phyloP scores from a whole-genome alignment of 2,797 vertebrate genomes.

The Arnoldichthys spilopterus region DNA sequence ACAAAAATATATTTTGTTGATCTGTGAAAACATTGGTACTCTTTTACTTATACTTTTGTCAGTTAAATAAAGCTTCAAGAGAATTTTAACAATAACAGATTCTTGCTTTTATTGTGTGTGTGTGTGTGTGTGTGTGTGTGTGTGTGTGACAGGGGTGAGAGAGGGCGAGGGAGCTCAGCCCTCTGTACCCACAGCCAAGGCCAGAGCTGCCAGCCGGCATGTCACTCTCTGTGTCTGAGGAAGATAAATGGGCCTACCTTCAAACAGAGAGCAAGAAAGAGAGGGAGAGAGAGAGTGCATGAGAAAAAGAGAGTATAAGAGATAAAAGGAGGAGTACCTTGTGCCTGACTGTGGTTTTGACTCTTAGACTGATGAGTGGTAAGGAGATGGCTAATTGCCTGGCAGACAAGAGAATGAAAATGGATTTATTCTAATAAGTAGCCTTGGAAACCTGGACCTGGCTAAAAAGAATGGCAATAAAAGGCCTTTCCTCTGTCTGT shows the following conservation, averaged over 20 bases:
- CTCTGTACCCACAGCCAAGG: constrained; percentile 60
- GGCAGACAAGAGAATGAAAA: constrained; percentile 67
- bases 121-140: background rate
- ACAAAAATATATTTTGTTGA: too few species aligned
- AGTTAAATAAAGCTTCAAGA: too few species aligned
- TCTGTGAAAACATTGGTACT: too few species aligned
- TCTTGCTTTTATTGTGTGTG: background rate
- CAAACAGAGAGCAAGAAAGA: constrained; percentile 57
- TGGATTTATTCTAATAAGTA: constrained; percentile 60
- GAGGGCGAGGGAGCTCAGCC: constrained; percentile 38
- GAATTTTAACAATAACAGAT: too few species aligned
- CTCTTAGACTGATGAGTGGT: constrained; percentile 76
- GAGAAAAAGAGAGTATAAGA: constrained; percentile 59
- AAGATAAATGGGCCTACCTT: constrained; percentile 70
- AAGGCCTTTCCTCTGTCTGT: constrained; percentile 10
- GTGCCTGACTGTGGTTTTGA: constrained; percentile 70
- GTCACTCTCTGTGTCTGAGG: constrained; percentile 75
- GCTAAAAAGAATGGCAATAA: constrained; percentile 25
- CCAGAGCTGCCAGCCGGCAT: constrained; percentile 69
- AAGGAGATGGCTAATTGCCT: constrained; percentile 71
- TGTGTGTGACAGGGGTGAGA: constrained; percentile 25
- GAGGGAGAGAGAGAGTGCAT: constrained; percentile 54
- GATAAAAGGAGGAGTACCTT: constrained; percentile 74
- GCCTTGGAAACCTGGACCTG: constrained; percentile 49
- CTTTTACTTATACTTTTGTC: too few species aligned